Conservation (phyloP, 2,797 vertebrate genomes). For the Antennarius maculatus region DNA sequence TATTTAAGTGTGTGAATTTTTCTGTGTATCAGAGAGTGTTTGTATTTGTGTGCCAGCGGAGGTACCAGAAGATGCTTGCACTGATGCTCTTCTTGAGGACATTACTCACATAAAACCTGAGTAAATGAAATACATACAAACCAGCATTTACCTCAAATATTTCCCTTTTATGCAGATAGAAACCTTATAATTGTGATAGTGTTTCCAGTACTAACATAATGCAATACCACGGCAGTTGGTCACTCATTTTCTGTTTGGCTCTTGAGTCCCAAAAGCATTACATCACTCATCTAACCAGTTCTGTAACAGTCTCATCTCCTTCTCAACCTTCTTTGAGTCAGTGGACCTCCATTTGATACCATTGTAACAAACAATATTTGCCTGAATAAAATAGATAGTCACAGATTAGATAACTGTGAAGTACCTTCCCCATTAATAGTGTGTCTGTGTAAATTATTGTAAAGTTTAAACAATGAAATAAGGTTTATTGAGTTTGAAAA, state of each 20-base stretch:
- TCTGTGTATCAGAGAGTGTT: slow-evolving; percentile 4
- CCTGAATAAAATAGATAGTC: neutral
- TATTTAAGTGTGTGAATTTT: neutral
- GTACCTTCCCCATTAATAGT: no score
- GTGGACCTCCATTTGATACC: neutral
- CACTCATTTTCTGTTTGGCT: slow-evolving; percentile 31
- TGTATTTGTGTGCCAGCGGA: neutral
- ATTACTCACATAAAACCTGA: neutral
- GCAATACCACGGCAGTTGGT: slow-evolving; percentile 36
- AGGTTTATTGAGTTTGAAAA: neutral
- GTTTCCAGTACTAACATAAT: slow-evolving; percentile 6
- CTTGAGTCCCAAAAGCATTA: neutral
- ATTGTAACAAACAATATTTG: neutral
- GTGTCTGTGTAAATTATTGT: neutral
- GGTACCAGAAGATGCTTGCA: neutral
- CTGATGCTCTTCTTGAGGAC: slow-evolving; percentile 4
- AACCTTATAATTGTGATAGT: neutral
- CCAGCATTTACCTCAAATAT: neutral
- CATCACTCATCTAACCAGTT: slow-evolving; percentile 53
- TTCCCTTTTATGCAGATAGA: slow-evolving; percentile 7
- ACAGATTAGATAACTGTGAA: neutral
- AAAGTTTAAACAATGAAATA: neutral
- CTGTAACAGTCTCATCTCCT: slow-evolving; percentile 36
- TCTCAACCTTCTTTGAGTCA: slow-evolving; percentile 7
- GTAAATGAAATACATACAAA: slow-evolving; percentile 8